Percentiles rank a stretch among this genome's conserved stretches.
Conservation (phyloP, 2,113 vertebrate genomes). For the Muntiacus reevesi region DNA sequence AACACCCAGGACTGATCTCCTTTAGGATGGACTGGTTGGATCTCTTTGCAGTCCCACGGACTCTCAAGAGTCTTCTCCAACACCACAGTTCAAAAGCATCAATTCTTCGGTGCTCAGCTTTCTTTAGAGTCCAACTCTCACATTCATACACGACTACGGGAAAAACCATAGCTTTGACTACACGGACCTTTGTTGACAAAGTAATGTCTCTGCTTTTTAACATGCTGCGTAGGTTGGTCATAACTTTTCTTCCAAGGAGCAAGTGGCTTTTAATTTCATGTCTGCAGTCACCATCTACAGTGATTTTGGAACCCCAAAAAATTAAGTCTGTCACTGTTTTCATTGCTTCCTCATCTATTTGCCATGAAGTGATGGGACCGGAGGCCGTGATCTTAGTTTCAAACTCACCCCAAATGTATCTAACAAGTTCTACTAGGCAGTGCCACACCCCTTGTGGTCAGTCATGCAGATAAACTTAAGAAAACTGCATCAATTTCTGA, state of each 20-base stretch:
- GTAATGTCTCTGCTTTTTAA: not conserved
- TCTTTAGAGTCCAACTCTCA: not conserved
- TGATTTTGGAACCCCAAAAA: not conserved
- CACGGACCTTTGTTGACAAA: not conserved
- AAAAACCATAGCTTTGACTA: not conserved
- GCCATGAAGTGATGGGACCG: not conserved
- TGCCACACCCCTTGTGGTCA: not conserved
- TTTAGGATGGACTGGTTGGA: not conserved
- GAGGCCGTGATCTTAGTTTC: not conserved
- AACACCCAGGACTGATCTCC: not conserved
- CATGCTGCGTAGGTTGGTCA: not conserved
- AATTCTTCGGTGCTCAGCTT: not conserved
- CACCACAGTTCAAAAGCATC: not conserved
- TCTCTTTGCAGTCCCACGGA: not conserved
- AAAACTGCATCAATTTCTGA: constrained; percentile 16
- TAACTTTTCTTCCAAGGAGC: not conserved
- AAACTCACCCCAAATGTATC: not conserved
- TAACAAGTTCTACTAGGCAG: not conserved
- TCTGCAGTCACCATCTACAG: not conserved
- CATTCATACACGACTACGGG: not conserved
- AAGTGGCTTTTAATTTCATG: not conserved
- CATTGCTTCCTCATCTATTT: not conserved
- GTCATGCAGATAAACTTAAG: not conserved
- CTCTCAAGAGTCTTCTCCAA: not conserved
- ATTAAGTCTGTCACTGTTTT: not conserved